Evolutionary conservation across 2,797 vertebrate genomes (phyloP), one percentile per base, ranked within the genome.

Genomic region (Phalloptychus januarius): DNA sequence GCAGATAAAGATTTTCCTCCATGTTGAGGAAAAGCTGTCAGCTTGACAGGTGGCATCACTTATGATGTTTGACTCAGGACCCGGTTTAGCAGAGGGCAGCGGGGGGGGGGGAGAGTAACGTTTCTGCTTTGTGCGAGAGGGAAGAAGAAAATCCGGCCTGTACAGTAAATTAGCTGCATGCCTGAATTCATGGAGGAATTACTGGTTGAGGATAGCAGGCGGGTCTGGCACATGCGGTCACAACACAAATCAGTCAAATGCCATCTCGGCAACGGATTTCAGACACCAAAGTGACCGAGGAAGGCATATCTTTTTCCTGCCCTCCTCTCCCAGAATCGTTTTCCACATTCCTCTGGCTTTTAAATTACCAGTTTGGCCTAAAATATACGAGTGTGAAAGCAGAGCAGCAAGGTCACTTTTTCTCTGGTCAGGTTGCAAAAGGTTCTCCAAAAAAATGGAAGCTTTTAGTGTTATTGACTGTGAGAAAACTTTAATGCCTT

Each of bases 321-420:
- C 90, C 86, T 88, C 83, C 90, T 91, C 91, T 96, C 93, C 95
- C 94, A 95, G 96, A 95, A 95, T 95, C 93, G 94, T 93, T 93
- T 95, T 87, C 94, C 89, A 94, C 94, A 95, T 94, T 95, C 94
- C 81, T 93, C 92, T 95, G 93, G 93, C 90, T 96, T 97, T 94
- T 94, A 95, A 96, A 95, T 95, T 95, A 92, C 91, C 95, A 94
- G 88, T 93, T 94, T 92, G 94, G 94, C 93, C 89, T 86, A 91
- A 95, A 94, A 89, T 92, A 93, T 85, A 95, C 10, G 36, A 67
- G 63, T 90, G 87, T 83, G 91, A 88, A 81, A 82, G 87, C 86
- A 81, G 79, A 45, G 84, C 78, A 74, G 15, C 78, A n/a, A 67
- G 83, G 79, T 40, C 28, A 86, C 87, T 58, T 76, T 76, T 87